Evolutionary conservation across 1,140 invertebrate species (phyloP).

Genomic region (Aricia agestis): DNA sequence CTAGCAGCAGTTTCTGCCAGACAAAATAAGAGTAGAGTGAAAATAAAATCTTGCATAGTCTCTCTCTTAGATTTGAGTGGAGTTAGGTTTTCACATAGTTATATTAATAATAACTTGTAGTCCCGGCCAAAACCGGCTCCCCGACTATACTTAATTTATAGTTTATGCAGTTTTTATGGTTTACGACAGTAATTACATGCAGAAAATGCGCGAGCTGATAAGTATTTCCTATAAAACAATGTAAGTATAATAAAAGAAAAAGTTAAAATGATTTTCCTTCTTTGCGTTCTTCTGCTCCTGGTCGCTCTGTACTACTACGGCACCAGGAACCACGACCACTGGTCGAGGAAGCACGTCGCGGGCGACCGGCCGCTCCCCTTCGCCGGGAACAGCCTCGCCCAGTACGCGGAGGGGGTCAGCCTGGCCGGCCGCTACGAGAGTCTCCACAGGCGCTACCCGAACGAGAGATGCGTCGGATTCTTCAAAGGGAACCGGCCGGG

Average conservation of each 20-base stretch:
- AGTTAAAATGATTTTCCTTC: background rate
- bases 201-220: background rate
- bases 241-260: background rate
- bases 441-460: conserved; percentile 28
- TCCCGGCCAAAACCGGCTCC: too few species aligned
- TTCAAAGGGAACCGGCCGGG: conserved; percentile 22
- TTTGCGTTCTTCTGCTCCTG: background rate
- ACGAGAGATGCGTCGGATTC: conserved; percentile 34
- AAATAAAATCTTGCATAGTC: too few species aligned
- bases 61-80: too few species aligned
- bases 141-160: too few species aligned
- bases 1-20: too few species aligned
- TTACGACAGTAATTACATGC: background rate
- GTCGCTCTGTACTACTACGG: conserved; percentile 6
- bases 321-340: conserved; percentile 23
- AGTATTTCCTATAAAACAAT: background rate
- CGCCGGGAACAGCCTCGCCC: conserved; percentile 36
- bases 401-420: conserved; percentile 27
- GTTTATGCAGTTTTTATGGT: too few species aligned
- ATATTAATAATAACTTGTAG: too few species aligned
- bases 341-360: conserved; percentile 19
- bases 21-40: too few species aligned
- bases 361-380: conserved; percentile 22
- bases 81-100: too few species aligned
- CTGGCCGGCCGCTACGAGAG: conserved; percentile 27